Base-by-base conservation (phyloP, 2,888 invertebrate species). In the Drosophila imparisetae region DNA sequence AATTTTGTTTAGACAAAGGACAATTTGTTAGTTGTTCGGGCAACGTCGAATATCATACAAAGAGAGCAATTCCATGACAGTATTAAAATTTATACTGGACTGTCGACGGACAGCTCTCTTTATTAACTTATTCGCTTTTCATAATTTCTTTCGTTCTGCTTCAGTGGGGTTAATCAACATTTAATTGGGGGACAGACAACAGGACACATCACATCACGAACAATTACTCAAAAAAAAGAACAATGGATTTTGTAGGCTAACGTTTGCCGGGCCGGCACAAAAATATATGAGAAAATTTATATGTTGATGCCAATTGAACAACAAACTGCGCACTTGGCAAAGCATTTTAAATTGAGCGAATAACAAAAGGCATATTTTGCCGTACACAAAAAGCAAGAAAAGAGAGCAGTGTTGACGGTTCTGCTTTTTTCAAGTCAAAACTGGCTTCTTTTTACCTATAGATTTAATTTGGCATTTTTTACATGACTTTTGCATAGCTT, bases 31-130 rank as follows among this genome's bases (percentile, higher is more conserved):
- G 48, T 81, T 80, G 80, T 78, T 71, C 81, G 90, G 68, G 81
- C 81, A 79, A 94, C 94, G 94, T 94, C 94, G 95, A 96, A 95
- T 95, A 96, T 96, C 96, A 96, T 96, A 97, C 98, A 98, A 98
- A 98, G 98, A 98, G 98, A 98, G 98, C 98, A 98, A 98, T 97
- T 98, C 98, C 98, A 98, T 98, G 98, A 98, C 98, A 98, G 98
- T 98, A 95, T 96, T 92, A 90, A 69, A 81, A 82, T 95, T 95
- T 94, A 94, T 94, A 94, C 96, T 96, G 96, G 97, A 98, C 98
- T 98, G 98, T 98, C 98, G 97, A 98, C 98, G 98, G 98, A 98
- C 97, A 98, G 98, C 98, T 98, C 98, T 98, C 98, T 98, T 98
- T 96, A 97, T 96, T 95, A 95, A 95, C 95, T 90, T 92, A 92